These are phyloP conservation scores for Podotricha telesiphe DNA, from an alignment of 2,888 invertebrate genomes.

Conservation along the genomic window DNA sequence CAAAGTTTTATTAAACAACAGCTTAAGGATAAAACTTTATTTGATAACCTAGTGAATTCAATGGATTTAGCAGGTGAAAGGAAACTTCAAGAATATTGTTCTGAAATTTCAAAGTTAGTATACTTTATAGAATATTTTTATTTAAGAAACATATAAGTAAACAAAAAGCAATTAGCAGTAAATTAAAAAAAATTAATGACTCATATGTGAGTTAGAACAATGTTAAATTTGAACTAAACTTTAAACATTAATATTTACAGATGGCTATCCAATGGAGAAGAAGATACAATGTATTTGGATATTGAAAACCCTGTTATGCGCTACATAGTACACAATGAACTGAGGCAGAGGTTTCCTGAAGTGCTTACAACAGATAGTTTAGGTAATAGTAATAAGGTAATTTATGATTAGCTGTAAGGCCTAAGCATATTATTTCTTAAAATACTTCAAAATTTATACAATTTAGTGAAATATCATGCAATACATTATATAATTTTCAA, in stretches of 20 bases:
- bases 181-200: not conserved
- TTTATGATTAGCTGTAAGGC: constrained; percentile 35
- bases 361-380: constrained; percentile 77
- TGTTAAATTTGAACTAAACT: not conserved
- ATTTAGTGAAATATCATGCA: too few species aligned
- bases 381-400: constrained; percentile 81
- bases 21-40: constrained; percentile 59
- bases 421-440: not conserved
- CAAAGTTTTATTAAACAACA: constrained; percentile 65
- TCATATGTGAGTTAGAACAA: not conserved
- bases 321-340: constrained; percentile 84
- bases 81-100: constrained; percentile 63
- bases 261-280: constrained; percentile 61
- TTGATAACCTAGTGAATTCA: constrained; percentile 52
- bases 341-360: constrained; percentile 79
- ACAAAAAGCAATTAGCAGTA: not conserved
- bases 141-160: too few species aligned
- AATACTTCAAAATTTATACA: too few species aligned
- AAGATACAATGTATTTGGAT: constrained; percentile 70
- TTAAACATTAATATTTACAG: constrained; percentile 53
- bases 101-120: constrained; percentile 70
- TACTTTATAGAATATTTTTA: not conserved
- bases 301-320: constrained; percentile 73
- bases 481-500: too few species aligned
- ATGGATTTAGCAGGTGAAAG: constrained; percentile 64